Evolutionary conservation across 37 sponge, comb jelly and placozoan genomes (phyloP), one percentile per base, ranked within the genome.

Genomic region (Crambe crambe): DNA sequence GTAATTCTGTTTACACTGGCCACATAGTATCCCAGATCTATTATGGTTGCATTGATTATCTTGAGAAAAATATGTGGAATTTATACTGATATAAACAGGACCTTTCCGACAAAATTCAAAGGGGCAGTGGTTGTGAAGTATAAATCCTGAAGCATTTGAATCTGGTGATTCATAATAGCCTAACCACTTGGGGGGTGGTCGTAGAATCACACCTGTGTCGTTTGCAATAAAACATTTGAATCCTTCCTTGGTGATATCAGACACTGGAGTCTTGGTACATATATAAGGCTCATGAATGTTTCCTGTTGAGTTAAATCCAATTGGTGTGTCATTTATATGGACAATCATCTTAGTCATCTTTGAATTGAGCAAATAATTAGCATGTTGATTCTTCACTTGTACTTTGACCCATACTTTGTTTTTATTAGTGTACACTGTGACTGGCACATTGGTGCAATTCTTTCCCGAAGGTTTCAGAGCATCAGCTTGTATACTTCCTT

Each of bases 21-120:
- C 75, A 32, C 75, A 74, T 2, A 74, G 20, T 58, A 57, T 30
- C 2, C 75, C 75, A 32, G 58, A 30, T 23, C 75, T 23, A 34
- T 57, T 29, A 15, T 74, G 12, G 37, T 36, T 2, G 26, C 75
- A 74, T 32, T 74, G 75, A 3, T 26, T 6, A 57, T 74, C 75
- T 42, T 72, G 73, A 5, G 22, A 6, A 6, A n/a, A 5, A 2
- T 22, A 20, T 23, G 4, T 43, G 3, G n/a, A 23, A 22, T n/a
- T 22, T 27, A 4, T 40, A 22, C 20, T 8, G 6, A 38, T 37
- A 10, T 27, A 29, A 26, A 60, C 62, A 10, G 2, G 0, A 1
- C 27, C 26, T 4, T 76, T 36, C 12, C 25, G 18, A 36, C 76
- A 76, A 41, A 60, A 76, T 2, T 60, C 76, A 37, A 4, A 60